Evolutionary conservation across 1,140 invertebrate genomes (phyloP).

Genomic region (Pemphigus obesinymphae): DNA sequence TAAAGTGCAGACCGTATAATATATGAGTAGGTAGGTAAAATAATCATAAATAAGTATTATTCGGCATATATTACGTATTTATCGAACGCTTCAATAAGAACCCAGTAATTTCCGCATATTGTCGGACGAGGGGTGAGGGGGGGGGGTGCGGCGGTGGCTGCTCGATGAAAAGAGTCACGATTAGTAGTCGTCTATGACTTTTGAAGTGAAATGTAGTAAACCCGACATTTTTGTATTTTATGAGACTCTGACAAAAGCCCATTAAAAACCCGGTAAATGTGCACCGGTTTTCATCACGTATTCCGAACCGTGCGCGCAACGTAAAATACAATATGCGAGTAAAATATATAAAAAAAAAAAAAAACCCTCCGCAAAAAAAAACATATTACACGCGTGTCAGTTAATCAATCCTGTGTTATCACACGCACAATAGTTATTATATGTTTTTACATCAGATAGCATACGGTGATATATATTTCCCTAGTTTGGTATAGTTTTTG

Average conservation of each 20-base stretch:
- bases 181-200: too few species aligned
- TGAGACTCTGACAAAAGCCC: background rate
- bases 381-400: background rate
- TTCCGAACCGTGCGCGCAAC: background rate
- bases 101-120: too few species aligned
- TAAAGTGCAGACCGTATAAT: background rate
- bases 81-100: background rate
- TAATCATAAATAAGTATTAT: too few species aligned
- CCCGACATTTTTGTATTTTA: background rate
- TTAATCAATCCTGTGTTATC: slow-evolving; percentile 9
- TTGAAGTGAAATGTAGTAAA: background rate
- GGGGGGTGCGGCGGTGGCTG: too few species aligned
- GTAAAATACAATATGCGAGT: background rate
- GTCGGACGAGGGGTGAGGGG: too few species aligned
- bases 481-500: background rate
- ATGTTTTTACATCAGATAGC: background rate
- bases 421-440: slow-evolving; percentile 7
- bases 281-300: background rate
- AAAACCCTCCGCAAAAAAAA: too few species aligned
- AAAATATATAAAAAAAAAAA: background rate
- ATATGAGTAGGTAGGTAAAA: too few species aligned
- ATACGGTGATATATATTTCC: background rate
- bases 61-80: background rate
- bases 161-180: too few species aligned
- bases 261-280: background rate